Base-by-base conservation (phyloP, 2,888 invertebrate species). In the Dromius quadrimaculatus region DNA sequence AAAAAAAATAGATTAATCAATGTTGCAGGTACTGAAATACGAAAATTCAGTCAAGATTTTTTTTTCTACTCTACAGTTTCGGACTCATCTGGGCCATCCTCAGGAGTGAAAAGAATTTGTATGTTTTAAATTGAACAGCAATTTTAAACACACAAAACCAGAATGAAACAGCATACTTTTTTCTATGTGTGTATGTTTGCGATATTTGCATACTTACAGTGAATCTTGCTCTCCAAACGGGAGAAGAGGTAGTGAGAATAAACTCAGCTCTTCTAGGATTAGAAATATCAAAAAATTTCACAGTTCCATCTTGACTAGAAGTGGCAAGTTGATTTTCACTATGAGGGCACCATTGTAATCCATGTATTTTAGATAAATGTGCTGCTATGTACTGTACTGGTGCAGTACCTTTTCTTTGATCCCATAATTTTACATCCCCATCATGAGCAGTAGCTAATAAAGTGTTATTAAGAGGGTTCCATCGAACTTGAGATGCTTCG, bases 381-480 rank as follows among this genome's bases (percentile, higher is more conserved):
- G 97, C 97, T 19, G 97, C 92, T 76, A 98, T 94, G 77, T 97
- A 97, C 79, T 95, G 94, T 1, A 95, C 88, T 0, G 97, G 97
- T 63, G 92, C 87, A 57, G 90, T 89, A 73, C 91, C 89, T 84
- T 96, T 96, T 73, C 97, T 87, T 75, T 93, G 92, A 81, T 98
- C 98, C 97, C 97, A 98, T 74, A 98, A 89, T 81, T 97, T 92
- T 2, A 98, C 90, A 82, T 97, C 97, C 1, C 96, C 97, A 80
- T 97, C 97, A 81, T 98, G 97, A 2, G 97, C 94, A 45, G 97
- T 97, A 1, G 97, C 97, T 74, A 98, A 85, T 73, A 94, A 85
- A 80, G 96, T 87, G 0, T 91, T 87, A 1, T 92, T 92, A 59
- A 94, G 87, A 77, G 92, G 90, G 81, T 97, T 97, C 92, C 97